Conservation (phyloP, 2,113 vertebrate genomes). For the Pavo muticus region DNA sequence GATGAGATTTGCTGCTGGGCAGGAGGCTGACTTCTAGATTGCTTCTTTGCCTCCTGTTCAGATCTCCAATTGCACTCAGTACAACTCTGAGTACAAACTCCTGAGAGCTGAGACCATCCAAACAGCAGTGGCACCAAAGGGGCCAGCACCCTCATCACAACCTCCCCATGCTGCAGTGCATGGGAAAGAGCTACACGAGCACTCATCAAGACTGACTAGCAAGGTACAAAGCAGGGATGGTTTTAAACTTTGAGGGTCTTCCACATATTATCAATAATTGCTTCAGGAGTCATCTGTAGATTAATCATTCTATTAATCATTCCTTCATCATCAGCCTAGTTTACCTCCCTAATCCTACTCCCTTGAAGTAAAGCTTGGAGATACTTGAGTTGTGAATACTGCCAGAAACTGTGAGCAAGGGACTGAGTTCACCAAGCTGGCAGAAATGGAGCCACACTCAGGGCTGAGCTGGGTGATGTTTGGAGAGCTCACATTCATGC, state of each 20-base stretch:
- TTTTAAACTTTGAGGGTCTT: not conserved
- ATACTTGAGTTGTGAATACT: not conserved
- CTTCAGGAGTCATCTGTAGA: not conserved
- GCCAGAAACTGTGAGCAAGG: not conserved
- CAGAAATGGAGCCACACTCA: not conserved
- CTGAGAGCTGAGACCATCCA: not conserved
- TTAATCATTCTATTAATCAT: not conserved
- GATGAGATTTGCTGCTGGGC: not conserved
- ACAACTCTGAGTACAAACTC: not conserved
- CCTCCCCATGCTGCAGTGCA: not conserved
- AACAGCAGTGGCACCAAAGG: not conserved
- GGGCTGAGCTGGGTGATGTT: not conserved
- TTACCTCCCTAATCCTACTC: not conserved
- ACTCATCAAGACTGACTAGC: rapidly evolving
- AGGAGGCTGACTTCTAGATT: not conserved
- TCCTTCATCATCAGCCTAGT: not conserved
- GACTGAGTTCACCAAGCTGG: not conserved
- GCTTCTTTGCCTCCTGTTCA: not conserved
- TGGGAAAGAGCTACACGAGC: not conserved
- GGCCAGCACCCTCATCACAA: not conserved
- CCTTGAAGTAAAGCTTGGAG: not conserved
- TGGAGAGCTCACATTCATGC: not conserved
- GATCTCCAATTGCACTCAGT: not conserved
- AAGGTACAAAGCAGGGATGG: not conserved
- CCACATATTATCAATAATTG: not conserved